Evolutionary conservation across 2,797 vertebrate genomes (phyloP).

Genomic region (Astyanax mexicanus): DNA sequence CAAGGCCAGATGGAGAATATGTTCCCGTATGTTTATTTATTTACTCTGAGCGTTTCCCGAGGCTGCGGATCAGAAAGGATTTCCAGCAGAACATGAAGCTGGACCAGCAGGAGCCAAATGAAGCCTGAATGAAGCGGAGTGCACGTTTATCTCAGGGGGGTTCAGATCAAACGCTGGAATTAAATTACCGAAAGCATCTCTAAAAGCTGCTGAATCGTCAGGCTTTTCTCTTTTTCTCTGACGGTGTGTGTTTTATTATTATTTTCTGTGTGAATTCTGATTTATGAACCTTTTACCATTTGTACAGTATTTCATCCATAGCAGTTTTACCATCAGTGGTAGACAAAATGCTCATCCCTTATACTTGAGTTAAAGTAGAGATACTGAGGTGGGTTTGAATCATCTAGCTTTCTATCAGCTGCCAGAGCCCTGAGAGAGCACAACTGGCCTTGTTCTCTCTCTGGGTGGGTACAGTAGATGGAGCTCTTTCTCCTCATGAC

Average conservation of each 20-base stretch:
- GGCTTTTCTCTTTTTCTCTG: neutral
- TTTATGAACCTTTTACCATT: neutral
- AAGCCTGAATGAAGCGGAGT: neutral
- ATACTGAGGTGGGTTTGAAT: no score
- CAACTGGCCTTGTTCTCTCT: no score
- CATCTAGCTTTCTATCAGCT: no score
- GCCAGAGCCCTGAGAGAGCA: no score
- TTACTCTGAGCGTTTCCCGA: constrained; percentile 30
- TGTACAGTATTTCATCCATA: neutral
- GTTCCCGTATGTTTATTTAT: constrained; percentile 41
- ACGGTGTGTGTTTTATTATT: neutral
- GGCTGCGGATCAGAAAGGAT: constrained; percentile 39
- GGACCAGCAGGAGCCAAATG: constrained; percentile 7
- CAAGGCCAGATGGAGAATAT: constrained; percentile 36
- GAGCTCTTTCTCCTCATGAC: no score
- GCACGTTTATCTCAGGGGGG: neutral
- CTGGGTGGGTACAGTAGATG: no score
- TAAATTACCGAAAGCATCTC: neutral
- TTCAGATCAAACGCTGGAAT: neutral
- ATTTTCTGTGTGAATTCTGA: neutral
- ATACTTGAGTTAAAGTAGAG: no score
- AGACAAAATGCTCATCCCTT: no score
- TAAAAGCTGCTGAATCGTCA: neutral
- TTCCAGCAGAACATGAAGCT: constrained; percentile 19
- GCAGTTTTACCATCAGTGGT: neutral